Evolutionary conservation across 2,113 vertebrate species (phyloP), one percentile per base, ranked within the genome.

Genomic region (Mystacornis crossleyi): DNA sequence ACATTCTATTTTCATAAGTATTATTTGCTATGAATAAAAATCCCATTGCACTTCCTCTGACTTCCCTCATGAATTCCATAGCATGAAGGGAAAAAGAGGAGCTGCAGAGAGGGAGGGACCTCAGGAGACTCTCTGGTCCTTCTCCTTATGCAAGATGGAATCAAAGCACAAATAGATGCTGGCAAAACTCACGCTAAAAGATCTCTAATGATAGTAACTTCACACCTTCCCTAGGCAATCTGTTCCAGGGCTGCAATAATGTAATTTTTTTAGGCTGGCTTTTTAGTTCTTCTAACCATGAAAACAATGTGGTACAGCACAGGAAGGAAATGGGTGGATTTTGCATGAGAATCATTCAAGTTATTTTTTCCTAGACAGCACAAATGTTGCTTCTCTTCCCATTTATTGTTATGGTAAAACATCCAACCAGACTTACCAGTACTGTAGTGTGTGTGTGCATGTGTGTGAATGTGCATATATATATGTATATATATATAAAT

Each of bases 131-230:
- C n/a, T 23, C 78, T 53, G 53, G 58, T 58, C 62, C 92, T 75
- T 77, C 69, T 93, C 64, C 48, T 53, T 14, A 2, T 81, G 86
- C 58, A 66, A 58, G 58, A 65, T 40, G 71, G 42, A 92, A 88
- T 72, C 53, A 77, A 77, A 90, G 51, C 79, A 73, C 51, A 38
- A 82, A 75, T 54, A 83, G 60, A 70, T 83, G 42, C 67, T 81
- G 75, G 38, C 79, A 83, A 58, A 90, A 70, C 33, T 54, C 78
- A 18, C 20, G 12, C 58, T 90, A 17, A 94, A 92, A 92, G 67
- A 80, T 90, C 72, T 80, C 87, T 84, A 86, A 81, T 91, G 83
- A 89, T 94, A 86, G 90, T 74, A 89, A 93, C 89, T 93, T 94
- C 84, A 74, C 83, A 81, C 55, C 65, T 89, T 82, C 86, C 38